Evolutionary conservation across 2,888 invertebrate species (phyloP), one percentile per base, ranked within the genome.

Genomic region (Cheilosia pagana): DNA sequence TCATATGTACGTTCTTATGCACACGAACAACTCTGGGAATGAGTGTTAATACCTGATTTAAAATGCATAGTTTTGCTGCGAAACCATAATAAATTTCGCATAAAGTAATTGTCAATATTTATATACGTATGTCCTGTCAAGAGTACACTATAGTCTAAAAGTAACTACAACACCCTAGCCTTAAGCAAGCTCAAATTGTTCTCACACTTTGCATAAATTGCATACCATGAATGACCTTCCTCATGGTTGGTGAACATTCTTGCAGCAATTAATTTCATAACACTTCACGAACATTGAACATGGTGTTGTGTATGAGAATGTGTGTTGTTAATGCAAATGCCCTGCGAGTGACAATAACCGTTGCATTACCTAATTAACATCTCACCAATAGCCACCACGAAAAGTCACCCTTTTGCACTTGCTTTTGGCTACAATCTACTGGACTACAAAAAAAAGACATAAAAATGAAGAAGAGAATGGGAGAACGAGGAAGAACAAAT

Each of bases 291-390:
- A 48, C 41, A 12, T 55, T 71, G 68, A 25, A 50, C 45, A 12
- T 50, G 21, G 23, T 50, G 5, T 23, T 39, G 4, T 23, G 12
- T 14, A 23, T 50, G 23, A 23, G 10, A 10, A 12, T 14, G 6
- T 19, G 19, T 12, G 39, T 67, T 76, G 68, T 68, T 19, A 8
- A 45, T 45, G 45, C 45, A 45, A 45, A 81, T 70, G 57, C 31
- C 35, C 41, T 79, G 39, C 62, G 41, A 41, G 23, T 12, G 50
- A 55, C 70, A 59, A 14, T 25, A 71, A 71, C 65, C 71, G 71
- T 60, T 77, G 71, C 81, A 55, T 55, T 76, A 59, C 59, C 76
- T 76, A 67, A 67, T 79, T 71, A 82, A 45, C 67, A 82, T 63
- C 77, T 65, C 77, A 65, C 65, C 76, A 81, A 76, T 68, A 68